phyloP scores from a whole-genome alignment of 2,888 invertebrate genomes.

The Eilema depressum region DNA sequence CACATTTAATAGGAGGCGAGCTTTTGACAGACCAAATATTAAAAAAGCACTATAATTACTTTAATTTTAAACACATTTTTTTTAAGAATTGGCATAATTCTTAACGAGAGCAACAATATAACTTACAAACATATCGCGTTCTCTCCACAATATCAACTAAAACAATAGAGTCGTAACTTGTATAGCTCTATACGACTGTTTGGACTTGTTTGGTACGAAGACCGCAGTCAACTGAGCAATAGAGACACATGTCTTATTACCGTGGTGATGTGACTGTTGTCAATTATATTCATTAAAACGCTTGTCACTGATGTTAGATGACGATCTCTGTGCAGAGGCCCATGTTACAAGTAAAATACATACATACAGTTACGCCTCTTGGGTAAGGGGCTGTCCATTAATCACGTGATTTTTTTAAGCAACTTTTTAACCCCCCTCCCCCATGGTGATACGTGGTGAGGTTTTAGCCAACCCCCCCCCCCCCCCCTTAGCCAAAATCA shows the following conservation, averaged over 20 bases:
- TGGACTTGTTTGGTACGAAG: not conserved
- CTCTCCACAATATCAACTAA: not conserved
- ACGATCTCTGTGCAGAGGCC: not conserved
- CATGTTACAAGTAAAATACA: not conserved
- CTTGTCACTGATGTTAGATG: conserved; percentile 8
- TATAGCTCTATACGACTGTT: not conserved
- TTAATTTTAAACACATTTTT: too few species aligned
- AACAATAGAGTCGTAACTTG: not conserved
- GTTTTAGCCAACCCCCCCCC: too few species aligned
- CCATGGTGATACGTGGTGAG: too few species aligned
- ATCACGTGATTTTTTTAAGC: too few species aligned
- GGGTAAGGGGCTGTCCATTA: too few species aligned
- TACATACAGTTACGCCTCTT: not conserved
- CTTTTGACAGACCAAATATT: too few species aligned
- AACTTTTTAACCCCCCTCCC: too few species aligned
- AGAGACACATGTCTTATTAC: not conserved
- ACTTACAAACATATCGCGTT: not conserved
- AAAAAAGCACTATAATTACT: too few species aligned
- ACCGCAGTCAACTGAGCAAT: not conserved
- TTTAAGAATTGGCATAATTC: too few species aligned
- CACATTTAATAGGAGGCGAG: too few species aligned
- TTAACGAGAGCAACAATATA: too few species aligned
- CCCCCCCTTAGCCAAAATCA: too few species aligned
- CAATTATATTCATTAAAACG: conserved; percentile 12
- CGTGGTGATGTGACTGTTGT: not conserved